Conservation (phyloP, 2,888 invertebrate species). For the Phyllotreta striolata region DNA sequence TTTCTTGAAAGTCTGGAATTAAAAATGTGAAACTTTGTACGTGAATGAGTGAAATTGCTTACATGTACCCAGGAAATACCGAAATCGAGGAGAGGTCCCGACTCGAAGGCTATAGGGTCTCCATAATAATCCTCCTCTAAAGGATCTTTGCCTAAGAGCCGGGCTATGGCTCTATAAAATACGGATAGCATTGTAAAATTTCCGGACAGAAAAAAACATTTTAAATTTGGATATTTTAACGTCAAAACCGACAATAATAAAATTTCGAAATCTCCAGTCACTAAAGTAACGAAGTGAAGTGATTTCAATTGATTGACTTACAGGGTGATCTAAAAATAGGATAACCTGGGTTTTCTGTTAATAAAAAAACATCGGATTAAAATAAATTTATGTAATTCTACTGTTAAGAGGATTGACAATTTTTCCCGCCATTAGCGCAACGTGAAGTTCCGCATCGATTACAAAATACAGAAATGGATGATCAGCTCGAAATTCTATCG, state of each 20-base stretch:
- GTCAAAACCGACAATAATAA: neutral
- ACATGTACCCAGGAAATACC: slow-evolving; percentile 54
- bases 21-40: neutral
- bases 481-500: slow-evolving; percentile 78
- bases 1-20: slow-evolving; percentile 47
- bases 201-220: slow-evolving; percentile 5
- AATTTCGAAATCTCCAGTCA: no score
- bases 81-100: slow-evolving; percentile 52
- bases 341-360: neutral
- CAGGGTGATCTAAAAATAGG: neutral
- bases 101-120: slow-evolving; percentile 54
- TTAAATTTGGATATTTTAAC: slow-evolving; percentile 25
- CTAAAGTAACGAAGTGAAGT: no score
- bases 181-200: slow-evolving; percentile 38
- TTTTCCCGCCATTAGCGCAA: slow-evolving; percentile 82
- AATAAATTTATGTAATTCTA: slow-evolving; percentile 69
- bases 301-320: no score
- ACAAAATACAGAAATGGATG: slow-evolving; percentile 88
- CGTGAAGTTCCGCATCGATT: slow-evolving; percentile 81
- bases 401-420: slow-evolving; percentile 84
- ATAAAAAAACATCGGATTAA: slow-evolving; percentile 8
- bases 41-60: slow-evolving; percentile 31
- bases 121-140: slow-evolving; percentile 42
- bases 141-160: slow-evolving; percentile 47
- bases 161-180: slow-evolving; percentile 49